These are phyloP conservation scores for Tiphia femorata DNA, from an alignment of 2,888 invertebrate species.

Conservation along the genomic window DNA sequence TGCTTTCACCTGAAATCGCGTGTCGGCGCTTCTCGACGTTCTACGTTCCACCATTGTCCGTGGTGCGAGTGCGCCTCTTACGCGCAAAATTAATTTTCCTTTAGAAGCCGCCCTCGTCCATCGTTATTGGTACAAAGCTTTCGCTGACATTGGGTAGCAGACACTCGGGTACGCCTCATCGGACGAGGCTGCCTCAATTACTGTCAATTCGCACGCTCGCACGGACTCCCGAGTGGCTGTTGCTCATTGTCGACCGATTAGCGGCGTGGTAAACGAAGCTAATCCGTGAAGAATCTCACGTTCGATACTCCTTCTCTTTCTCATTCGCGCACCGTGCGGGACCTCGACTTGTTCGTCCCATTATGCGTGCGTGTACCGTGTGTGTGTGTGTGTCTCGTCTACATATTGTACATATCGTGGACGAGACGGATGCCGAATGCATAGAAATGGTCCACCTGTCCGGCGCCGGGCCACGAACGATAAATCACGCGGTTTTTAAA, in stretches of 20 bases:
- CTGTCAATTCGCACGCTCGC: constrained; percentile 32
- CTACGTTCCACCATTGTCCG: too few relatives aligned
- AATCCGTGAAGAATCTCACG: constrained; percentile 32
- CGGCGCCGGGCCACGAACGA: constrained; percentile 44
- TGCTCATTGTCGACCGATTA: constrained; percentile 42
- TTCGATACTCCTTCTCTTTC: constrained; percentile 33
- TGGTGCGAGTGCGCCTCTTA: too few relatives aligned
- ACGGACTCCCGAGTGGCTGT: constrained; percentile 28
- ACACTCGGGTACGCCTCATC: too few relatives aligned
- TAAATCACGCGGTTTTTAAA: constrained; percentile 54
- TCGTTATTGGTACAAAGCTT: too few relatives aligned
- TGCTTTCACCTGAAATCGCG: too few relatives aligned
- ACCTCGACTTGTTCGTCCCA: constrained; percentile 8
- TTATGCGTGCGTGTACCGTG: neutral
- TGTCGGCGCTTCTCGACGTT: too few relatives aligned
- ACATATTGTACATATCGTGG: neutral
- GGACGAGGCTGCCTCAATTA: constrained; percentile 19
- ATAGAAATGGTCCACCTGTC: constrained; percentile 54
- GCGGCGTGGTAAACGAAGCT: constrained; percentile 25
- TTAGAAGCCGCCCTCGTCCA: too few relatives aligned
- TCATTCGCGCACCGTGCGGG: constrained; percentile 31
- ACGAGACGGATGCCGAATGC: constrained; percentile 1
- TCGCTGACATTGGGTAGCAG: too few relatives aligned
- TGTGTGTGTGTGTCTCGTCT: neutral
- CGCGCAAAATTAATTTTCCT: too few relatives aligned